Evolutionary conservation across 1,140 invertebrate genomes (phyloP).

Genomic region (Drosophila littoralis): DNA sequence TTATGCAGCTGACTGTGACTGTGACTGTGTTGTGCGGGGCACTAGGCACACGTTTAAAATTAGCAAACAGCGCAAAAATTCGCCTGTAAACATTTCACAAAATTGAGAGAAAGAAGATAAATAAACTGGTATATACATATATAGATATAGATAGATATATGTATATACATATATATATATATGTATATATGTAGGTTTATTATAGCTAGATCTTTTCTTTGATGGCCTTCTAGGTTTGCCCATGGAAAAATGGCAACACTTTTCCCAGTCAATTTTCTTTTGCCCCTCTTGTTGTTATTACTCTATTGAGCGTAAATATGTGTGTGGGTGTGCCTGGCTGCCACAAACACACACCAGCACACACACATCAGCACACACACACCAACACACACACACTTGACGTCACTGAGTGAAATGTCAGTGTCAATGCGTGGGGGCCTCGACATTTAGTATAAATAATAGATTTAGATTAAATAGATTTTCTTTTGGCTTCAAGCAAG

Average conservation of each 20-base stretch:
- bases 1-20: conserved; percentile 17
- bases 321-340: neutral
- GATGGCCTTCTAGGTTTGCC: too few relatives aligned
- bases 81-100: conserved; percentile 61
- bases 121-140: conserved; percentile 5
- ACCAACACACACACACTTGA: conserved; percentile 35
- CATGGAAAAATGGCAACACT: conserved; percentile 66
- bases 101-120: conserved; percentile 31
- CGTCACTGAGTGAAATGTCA: conserved; percentile 78
- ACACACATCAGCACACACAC: neutral
- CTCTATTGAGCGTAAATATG: neutral
- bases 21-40: neutral
- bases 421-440: conserved; percentile 65
- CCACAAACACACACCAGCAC: neutral
- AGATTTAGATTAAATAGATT: conserved; percentile 46
- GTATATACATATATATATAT: conserved; percentile 7
- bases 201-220: conserved; percentile 1
- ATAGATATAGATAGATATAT: conserved; percentile 5
- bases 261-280: conserved; percentile 32
- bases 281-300: conserved; percentile 5
- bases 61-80: conserved; percentile 60
- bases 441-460: conserved; percentile 41
- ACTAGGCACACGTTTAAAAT: conserved; percentile 52
- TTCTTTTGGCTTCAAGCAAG: neutral
- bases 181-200: conserved; percentile 21